A percentile compares a stretch with the other conserved stretches of the same genome.
These are phyloP conservation scores for Heteronetta atricapilla DNA, from an alignment of 2,113 vertebrate species.

Conservation along the genomic window DNA sequence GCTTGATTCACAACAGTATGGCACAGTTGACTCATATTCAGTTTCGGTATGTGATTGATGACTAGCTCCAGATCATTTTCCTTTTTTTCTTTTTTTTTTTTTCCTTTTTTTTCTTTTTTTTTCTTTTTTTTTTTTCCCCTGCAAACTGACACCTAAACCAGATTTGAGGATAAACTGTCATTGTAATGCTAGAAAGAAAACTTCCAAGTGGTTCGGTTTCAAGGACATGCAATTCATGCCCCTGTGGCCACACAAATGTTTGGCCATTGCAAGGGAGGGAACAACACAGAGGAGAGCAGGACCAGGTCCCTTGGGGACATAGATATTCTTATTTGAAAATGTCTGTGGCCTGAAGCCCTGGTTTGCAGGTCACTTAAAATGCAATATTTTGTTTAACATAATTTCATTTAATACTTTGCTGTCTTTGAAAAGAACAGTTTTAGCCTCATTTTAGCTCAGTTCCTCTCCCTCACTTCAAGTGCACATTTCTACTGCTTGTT, in stretches of 20 bases:
- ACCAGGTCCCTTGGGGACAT: background rate
- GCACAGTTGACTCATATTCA: background rate
- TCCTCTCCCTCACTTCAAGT: background rate
- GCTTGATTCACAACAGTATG: background rate
- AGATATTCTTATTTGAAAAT: background rate
- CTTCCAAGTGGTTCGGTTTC: background rate
- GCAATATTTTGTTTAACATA: background rate
- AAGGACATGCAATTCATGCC: background rate
- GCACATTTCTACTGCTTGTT: background rate
- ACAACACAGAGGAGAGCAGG: background rate
- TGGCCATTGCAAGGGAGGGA: background rate
- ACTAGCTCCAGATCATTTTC: background rate
- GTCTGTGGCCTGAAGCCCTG: background rate
- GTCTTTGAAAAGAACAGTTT: background rate
- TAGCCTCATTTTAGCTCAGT: background rate
- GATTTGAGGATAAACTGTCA: background rate
- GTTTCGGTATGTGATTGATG: background rate
- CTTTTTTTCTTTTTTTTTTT: too few species aligned
- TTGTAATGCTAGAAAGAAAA: fast-evolving
- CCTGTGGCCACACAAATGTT: background rate
- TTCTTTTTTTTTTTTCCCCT: background rate
- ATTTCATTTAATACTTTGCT: background rate
- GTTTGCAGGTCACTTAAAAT: background rate
- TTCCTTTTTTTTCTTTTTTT: too few species aligned
- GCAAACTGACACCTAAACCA: background rate